These are phyloP conservation scores for Asbolus verrucosus DNA, from an alignment of 1,140 invertebrate genomes.

Conservation along the genomic window DNA sequence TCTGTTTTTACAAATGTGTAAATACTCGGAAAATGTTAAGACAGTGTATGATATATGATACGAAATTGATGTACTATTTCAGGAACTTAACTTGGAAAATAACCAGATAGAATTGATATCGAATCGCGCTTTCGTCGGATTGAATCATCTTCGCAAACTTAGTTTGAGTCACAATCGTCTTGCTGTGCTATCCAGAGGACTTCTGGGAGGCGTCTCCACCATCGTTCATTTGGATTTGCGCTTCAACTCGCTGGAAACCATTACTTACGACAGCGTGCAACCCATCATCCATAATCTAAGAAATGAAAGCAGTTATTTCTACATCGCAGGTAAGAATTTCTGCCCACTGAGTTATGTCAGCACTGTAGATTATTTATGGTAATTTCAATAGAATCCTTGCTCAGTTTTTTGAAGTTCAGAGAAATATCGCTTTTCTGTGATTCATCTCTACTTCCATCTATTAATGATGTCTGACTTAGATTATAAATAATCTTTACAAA, in stretches of 20 bases:
- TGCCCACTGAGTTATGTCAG: not conserved
- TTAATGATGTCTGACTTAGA: too few relatives aligned
- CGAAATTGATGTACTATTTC: slow-evolving; percentile 67
- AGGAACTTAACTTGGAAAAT: slow-evolving; percentile 77
- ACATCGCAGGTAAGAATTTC: slow-evolving; percentile 78
- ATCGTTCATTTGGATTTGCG: slow-evolving; percentile 78
- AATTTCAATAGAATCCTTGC: too few relatives aligned
- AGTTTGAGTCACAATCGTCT: slow-evolving; percentile 80
- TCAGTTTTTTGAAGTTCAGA: too few relatives aligned
- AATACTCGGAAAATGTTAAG: too few relatives aligned
- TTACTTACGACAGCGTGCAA: slow-evolving; percentile 78
- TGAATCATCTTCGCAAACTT: slow-evolving; percentile 75
- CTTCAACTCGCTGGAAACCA: slow-evolving; percentile 77
- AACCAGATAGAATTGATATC: slow-evolving; percentile 77
- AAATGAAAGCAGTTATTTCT: slow-evolving; percentile 76
- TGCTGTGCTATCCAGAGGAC: slow-evolving; percentile 71
- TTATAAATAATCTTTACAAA: too few relatives aligned
- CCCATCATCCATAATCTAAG: slow-evolving; percentile 79
- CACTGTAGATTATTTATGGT: too few relatives aligned
- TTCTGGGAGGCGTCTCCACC: slow-evolving; percentile 74
- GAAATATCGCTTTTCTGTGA: too few relatives aligned
- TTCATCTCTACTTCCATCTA: too few relatives aligned
- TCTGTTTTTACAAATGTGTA: too few relatives aligned
- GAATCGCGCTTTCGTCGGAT: slow-evolving; percentile 76
- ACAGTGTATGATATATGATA: too few relatives aligned